These are phyloP conservation scores for Ptychobarbus kaznakovi DNA, from an alignment of 2,797 vertebrate species.

Conservation along the genomic window DNA sequence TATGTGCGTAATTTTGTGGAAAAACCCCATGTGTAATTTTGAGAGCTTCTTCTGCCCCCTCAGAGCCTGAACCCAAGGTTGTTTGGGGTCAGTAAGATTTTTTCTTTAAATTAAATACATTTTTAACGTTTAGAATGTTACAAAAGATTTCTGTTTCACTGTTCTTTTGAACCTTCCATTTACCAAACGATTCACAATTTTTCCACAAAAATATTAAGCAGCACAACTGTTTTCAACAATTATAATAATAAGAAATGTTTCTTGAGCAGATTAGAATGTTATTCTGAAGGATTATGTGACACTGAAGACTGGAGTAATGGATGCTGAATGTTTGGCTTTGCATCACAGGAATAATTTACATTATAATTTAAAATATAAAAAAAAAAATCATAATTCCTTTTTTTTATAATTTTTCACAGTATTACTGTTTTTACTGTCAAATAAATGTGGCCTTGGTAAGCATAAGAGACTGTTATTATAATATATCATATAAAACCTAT, in stretches of 20 bases:
- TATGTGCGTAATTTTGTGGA: not conserved
- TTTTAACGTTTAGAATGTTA: not conserved
- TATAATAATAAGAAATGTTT: not conserved
- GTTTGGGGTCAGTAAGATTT: not conserved
- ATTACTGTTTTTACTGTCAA: not conserved
- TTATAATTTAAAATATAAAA: not conserved
- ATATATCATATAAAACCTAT: not conserved
- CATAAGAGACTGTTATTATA: not conserved
- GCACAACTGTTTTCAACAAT: not conserved
- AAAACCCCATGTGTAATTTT: conserved; percentile 20
- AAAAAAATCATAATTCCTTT: not conserved
- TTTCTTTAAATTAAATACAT: not conserved
- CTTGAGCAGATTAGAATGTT: not conserved
- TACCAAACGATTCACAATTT: not conserved
- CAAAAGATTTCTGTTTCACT: not conserved
- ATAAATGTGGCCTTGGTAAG: not conserved
- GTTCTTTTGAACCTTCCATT: not conserved
- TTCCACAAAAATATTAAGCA: not conserved
- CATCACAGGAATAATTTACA: too few species aligned
- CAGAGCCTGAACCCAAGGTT: not conserved
- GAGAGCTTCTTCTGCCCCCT: not conserved
- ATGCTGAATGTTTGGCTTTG: too few species aligned
- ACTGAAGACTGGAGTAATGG: not conserved
- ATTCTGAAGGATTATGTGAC: not conserved
- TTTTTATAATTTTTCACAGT: not conserved